Conservation (phyloP, 2,113 vertebrate genomes). For the Xiphorhynchus elegans region DNA sequence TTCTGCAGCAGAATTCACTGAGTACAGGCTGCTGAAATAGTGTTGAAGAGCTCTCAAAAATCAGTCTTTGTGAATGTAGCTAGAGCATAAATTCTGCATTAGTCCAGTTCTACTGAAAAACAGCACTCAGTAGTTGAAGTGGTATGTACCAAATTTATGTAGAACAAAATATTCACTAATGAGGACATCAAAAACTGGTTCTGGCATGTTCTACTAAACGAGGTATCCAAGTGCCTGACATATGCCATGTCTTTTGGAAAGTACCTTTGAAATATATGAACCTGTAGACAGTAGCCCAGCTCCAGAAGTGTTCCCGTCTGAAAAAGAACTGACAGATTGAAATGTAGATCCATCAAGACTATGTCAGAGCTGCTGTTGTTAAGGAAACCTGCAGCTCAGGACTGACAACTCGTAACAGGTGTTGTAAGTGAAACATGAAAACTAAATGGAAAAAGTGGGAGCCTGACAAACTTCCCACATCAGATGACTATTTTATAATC, state of each 20-base stretch:
- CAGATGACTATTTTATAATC: not conserved
- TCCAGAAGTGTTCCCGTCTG: not conserved
- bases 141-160: not conserved
- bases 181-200: not conserved
- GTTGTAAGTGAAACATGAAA: not conserved
- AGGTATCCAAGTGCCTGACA: not conserved
- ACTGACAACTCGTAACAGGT: not conserved
- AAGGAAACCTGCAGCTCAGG: not conserved
- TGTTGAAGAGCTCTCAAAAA: not conserved
- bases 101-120: not conserved
- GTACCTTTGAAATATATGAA: not conserved
- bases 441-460: not conserved
- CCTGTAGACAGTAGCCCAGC: not conserved
- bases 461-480: not conserved
- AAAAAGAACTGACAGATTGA: not conserved
- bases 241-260: not conserved
- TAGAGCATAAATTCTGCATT: not conserved
- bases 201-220: not conserved
- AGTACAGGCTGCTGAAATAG: not conserved
- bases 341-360: not conserved
- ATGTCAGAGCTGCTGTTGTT: not conserved
- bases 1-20: not conserved
- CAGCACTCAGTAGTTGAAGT: not conserved
- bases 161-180: not conserved
- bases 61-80: not conserved